Evolutionary conservation across 2,113 vertebrate species (phyloP).

Genomic region (Anguilla japonica): DNA sequence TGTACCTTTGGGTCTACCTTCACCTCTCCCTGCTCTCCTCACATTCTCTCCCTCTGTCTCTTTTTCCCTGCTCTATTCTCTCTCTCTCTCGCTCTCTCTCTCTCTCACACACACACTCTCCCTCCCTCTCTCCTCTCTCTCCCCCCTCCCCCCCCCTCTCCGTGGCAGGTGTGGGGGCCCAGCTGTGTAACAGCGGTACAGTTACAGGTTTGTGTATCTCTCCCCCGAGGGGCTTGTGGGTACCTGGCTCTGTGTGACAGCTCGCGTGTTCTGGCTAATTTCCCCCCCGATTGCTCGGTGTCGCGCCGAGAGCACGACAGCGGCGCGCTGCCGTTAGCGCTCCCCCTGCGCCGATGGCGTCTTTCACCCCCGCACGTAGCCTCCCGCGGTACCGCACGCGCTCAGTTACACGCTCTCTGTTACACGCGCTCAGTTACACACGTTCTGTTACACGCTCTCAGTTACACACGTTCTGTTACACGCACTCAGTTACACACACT

Average conservation of each 20-base stretch:
- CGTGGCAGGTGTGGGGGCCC: conserved; percentile 13
- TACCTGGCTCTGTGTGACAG: background rate
- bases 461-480: no score
- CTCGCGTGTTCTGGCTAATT: background rate
- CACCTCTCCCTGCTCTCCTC: no score
- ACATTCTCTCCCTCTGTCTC: no score
- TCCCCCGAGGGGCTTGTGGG: background rate
- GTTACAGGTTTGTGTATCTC: background rate
- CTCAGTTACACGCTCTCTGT: background rate
- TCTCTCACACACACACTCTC: no score
- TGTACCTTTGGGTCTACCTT: no score
- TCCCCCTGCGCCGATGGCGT: background rate
- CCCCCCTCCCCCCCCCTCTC: background rate
- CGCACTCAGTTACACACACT: no score
- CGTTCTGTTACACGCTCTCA: background rate
- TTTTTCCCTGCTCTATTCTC: no score
- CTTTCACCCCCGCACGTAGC: background rate
- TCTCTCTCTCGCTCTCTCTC: no score
- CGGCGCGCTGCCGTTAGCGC: background rate
- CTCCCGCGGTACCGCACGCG: no score
- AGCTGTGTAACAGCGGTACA: background rate
- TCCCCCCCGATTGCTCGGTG: background rate
- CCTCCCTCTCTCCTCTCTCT: no score
- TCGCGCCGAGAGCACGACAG: no score
- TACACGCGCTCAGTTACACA: background rate